These are phyloP conservation scores for Brachionus rotundiformis DNA, from an alignment of 1,140 invertebrate genomes.

Conservation along the genomic window DNA sequence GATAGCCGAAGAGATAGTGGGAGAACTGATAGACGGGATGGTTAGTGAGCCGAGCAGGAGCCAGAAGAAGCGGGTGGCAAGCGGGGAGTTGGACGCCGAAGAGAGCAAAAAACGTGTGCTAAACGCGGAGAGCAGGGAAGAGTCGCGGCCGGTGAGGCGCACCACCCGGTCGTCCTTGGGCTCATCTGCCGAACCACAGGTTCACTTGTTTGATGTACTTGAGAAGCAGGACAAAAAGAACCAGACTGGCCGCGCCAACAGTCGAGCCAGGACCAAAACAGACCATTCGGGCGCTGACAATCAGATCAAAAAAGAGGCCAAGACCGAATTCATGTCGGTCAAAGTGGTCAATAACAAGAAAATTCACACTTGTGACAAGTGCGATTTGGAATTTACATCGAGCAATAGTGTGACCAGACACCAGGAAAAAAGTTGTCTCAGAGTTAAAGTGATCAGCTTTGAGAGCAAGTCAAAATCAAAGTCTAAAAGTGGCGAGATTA, in stretches of 20 bases:
- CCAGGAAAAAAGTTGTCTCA: constrained; percentile 32
- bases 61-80: neutral
- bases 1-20: neutral
- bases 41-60: too few relatives aligned
- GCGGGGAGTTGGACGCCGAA: neutral
- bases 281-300: neutral
- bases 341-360: constrained; percentile 23
- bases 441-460: constrained; percentile 17
- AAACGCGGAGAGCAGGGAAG: neutral
- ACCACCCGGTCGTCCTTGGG: neutral
- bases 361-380: constrained; percentile 29
- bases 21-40: neutral
- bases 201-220: too few relatives aligned
- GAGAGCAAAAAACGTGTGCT: neutral
- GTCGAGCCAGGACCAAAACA: neutral
- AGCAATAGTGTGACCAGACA: constrained; percentile 33
- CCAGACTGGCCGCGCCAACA: neutral
- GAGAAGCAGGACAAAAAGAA: neutral
- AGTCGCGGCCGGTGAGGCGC: neutral
- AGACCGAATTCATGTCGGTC: neutral
- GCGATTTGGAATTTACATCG: constrained; percentile 39
- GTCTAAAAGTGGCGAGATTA: neutral
- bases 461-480: neutral
- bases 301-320: neutral
- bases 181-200: neutral